A percentile compares a stretch with the other conserved stretches of the same genome.
Evolutionary conservation across 2,888 invertebrate genomes (phyloP).

Genomic region (Agonopterix arenella): DNA sequence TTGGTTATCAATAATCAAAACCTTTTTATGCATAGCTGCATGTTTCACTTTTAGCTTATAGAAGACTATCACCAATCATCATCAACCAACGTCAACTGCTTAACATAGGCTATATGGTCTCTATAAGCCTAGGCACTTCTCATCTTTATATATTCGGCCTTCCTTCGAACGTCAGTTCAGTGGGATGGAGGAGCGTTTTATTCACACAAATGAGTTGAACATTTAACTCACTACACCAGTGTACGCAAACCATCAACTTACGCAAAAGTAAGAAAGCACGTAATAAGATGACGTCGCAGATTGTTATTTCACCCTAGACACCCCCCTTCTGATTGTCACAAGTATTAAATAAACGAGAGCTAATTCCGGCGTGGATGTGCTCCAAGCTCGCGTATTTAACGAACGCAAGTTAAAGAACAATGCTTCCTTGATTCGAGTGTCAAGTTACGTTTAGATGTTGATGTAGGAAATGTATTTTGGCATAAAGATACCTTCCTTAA

Average conservation of each 20-base stretch:
- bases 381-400: constrained; percentile 35
- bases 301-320: constrained; percentile 39
- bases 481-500: too few species aligned
- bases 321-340: constrained; percentile 43
- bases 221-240: constrained; percentile 7
- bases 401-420: constrained; percentile 37
- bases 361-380: constrained; percentile 44
- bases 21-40: too few species aligned
- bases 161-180: too few species aligned
- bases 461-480: neutral
- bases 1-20: too few species aligned
- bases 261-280: constrained; percentile 34
- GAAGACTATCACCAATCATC: too few species aligned
- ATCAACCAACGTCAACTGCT: too few species aligned
- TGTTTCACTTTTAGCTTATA: too few species aligned
- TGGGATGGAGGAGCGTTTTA: too few species aligned
- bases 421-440: constrained; percentile 32
- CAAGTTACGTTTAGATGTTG: constrained; percentile 14
- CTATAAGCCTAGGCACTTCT: too few species aligned
- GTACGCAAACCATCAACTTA: constrained; percentile 16
- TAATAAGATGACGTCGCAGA: constrained; percentile 46
- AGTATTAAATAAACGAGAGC: constrained; percentile 59
- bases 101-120: too few species aligned
- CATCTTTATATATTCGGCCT: too few species aligned
- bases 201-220: too few species aligned